Evolutionary conservation across 2,113 vertebrate genomes (phyloP).

Genomic region (Dissostichus mawsoni): DNA sequence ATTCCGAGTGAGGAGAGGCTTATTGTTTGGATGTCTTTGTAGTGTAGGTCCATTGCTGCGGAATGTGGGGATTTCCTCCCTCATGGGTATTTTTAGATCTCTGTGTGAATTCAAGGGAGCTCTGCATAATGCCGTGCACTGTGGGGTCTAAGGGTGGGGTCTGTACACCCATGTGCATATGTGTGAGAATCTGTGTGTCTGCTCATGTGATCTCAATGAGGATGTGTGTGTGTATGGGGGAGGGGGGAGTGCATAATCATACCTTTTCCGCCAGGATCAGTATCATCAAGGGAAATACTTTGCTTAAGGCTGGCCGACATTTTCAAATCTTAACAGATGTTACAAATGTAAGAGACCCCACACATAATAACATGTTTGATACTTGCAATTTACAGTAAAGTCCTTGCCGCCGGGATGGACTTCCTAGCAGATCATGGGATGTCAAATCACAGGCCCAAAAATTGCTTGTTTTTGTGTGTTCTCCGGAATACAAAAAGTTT

Average conservation of each 20-base stretch:
- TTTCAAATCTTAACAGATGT: too few species aligned
- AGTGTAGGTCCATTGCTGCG: slow-evolving; percentile 73
- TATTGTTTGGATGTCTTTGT: slow-evolving; percentile 84
- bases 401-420: not conserved
- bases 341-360: not conserved
- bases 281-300: not conserved
- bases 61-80: slow-evolving; percentile 82
- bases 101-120: slow-evolving; percentile 75
- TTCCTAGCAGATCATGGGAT: not conserved
- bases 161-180: slow-evolving; percentile 50
- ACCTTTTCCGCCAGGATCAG: not conserved
- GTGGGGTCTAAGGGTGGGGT: slow-evolving; percentile 70
- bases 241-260: not conserved
- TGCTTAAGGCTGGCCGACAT: not conserved
- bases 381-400: not conserved
- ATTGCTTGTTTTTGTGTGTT: too few species aligned
- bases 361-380: not conserved
- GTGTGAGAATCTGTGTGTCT: slow-evolving; percentile 65
- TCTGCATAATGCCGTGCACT: slow-evolving; percentile 62
- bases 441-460: not conserved
- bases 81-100: slow-evolving; percentile 81
- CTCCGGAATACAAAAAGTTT: not conserved
- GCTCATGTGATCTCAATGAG: slow-evolving; percentile 50
- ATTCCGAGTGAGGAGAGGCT: slow-evolving; percentile 80
- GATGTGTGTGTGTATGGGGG: slow-evolving; percentile 19